These are phyloP conservation scores for Malurus cyaneus DNA, from an alignment of 2,113 vertebrate genomes.

Conservation along the genomic window DNA sequence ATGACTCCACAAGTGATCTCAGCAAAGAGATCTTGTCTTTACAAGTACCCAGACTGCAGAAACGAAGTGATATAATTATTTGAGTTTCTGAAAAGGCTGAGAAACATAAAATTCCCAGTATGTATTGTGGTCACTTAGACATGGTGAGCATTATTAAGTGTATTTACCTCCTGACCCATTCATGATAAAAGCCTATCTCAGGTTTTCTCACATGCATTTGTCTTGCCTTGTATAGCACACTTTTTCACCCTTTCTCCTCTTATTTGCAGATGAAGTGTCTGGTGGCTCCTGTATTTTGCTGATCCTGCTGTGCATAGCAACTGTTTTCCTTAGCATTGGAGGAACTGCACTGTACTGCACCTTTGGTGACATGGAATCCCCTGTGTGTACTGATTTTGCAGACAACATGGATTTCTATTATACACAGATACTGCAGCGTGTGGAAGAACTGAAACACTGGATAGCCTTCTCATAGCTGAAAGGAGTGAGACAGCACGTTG, in stretches of 20 bases:
- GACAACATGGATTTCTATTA: constrained; percentile 89
- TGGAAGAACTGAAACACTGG: constrained; percentile 85
- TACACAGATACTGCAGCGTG: constrained; percentile 73
- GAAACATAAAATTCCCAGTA: background rate
- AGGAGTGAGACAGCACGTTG: background rate
- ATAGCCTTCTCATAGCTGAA: constrained; percentile 80
- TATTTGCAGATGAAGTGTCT: constrained; percentile 84
- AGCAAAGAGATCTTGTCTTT: too few species aligned
- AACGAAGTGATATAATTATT: background rate
- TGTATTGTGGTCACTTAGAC: background rate
- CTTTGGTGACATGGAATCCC: constrained; percentile 85
- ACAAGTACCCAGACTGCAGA: background rate
- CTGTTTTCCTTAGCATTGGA: constrained; percentile 91
- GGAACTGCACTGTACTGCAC: constrained; percentile 94
- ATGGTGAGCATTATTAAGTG: background rate
- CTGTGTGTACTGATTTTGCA: constrained; percentile 90
- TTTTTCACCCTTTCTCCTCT: constrained; percentile 13
- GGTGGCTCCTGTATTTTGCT: constrained; percentile 90
- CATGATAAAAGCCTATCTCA: background rate
- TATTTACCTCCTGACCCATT: background rate
- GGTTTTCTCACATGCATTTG: background rate
- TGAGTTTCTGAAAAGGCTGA: background rate
- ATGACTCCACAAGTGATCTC: background rate
- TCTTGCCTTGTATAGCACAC: background rate
- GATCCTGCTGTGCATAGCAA: constrained; percentile 87